A percentile compares a stretch with the other conserved stretches of the same genome.
Conservation (phyloP, 2,113 vertebrate genomes). For the Cryptotis parvus region DNA sequence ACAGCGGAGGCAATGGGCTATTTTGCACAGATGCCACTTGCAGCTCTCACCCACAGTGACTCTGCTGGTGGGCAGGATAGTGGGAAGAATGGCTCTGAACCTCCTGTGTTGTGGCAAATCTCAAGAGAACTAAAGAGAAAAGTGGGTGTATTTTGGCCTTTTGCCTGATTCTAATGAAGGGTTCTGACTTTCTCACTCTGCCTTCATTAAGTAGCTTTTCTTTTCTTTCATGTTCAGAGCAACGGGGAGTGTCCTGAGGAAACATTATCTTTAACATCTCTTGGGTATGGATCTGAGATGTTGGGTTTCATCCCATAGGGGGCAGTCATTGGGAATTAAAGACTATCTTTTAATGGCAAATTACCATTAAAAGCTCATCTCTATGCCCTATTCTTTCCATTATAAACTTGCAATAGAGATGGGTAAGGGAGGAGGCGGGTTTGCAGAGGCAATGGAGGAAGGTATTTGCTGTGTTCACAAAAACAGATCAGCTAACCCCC, state of each 20-base stretch:
- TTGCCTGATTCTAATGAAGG: conserved; percentile 9
- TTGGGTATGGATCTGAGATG: background rate
- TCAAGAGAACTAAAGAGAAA: conserved; percentile 28
- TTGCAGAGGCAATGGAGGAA: too few species aligned
- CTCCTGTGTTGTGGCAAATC: conserved; percentile 3
- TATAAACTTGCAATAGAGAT: background rate
- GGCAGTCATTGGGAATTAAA: background rate
- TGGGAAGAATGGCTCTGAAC: background rate
- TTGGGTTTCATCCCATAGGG: background rate
- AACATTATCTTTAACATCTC: background rate
- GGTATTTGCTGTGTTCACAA: background rate
- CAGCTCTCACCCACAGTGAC: background rate
- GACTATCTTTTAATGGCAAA: conserved; percentile 39
- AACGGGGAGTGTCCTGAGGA: background rate
- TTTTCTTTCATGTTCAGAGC: background rate
- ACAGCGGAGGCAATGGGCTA: background rate
- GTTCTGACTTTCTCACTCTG: background rate
- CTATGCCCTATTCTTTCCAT: conserved; percentile 32
- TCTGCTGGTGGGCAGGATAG: background rate
- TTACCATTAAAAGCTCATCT: conserved; percentile 43
- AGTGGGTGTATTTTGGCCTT: background rate
- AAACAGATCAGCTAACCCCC: background rate
- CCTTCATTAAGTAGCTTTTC: background rate
- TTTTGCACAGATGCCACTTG: background rate
- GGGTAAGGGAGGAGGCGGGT: background rate